Percentiles rank a stretch among this genome's conserved stretches.
These are phyloP conservation scores for Larimichthys crocea DNA, from an alignment of 2,113 vertebrate genomes.

Conservation along the genomic window DNA sequence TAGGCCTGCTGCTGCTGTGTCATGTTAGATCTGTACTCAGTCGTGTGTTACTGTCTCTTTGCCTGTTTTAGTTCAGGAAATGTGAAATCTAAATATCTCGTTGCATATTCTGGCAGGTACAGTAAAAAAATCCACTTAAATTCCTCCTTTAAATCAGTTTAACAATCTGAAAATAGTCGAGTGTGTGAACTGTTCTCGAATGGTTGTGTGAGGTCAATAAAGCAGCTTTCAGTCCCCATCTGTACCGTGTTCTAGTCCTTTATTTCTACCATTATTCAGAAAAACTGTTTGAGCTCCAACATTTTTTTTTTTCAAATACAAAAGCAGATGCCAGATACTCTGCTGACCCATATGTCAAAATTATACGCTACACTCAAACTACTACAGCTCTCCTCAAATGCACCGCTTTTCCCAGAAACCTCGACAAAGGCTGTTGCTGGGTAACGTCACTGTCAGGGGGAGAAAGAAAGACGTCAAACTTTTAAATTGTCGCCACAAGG, in stretches of 20 bases:
- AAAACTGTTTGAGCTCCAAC: not conserved
- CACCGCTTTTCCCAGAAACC: slow-evolving; percentile 44
- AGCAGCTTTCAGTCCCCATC: not conserved
- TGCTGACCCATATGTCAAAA: not conserved
- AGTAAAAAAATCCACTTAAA: slow-evolving; percentile 10
- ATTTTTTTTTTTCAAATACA: not conserved
- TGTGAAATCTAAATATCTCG: not conserved
- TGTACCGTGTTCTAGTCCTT: slow-evolving; percentile 5
- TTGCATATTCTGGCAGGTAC: slow-evolving; percentile 1
- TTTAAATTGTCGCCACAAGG: slow-evolving; percentile 15
- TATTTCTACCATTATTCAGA: slow-evolving; percentile 8
- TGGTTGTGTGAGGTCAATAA: slow-evolving; percentile 58
- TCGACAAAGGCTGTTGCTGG: slow-evolving; percentile 52
- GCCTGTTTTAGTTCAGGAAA: slow-evolving; percentile 5
- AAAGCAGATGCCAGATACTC: not conserved
- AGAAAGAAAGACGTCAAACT: slow-evolving; percentile 28
- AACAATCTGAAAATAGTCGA: slow-evolving; percentile 20
- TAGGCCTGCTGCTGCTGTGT: not conserved
- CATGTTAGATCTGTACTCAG: not conserved
- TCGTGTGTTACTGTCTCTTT: not conserved
- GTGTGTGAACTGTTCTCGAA: not conserved
- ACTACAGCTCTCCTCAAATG: slow-evolving; percentile 8
- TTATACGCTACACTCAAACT: not conserved
- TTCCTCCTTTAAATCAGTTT: not conserved
- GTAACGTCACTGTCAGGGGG: slow-evolving; percentile 23